These are phyloP conservation scores for Oithona nana DNA, from an alignment of 2,888 invertebrate species.

Conservation along the genomic window DNA sequence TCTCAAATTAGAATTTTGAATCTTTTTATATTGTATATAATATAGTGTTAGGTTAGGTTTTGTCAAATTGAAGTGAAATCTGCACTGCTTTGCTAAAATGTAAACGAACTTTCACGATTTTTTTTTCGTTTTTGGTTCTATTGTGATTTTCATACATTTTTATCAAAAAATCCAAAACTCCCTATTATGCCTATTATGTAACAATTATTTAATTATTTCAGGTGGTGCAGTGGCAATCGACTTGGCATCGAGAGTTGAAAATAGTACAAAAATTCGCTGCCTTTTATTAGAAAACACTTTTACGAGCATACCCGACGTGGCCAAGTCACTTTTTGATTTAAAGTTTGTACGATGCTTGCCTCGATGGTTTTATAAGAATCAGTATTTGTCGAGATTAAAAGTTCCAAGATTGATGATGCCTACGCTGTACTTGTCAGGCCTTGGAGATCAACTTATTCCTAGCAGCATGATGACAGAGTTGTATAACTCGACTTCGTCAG, in stretches of 20 bases:
- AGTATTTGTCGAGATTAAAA: constrained; percentile 39
- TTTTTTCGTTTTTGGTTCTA: no score
- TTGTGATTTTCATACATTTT: no score
- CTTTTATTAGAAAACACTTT: constrained; percentile 85
- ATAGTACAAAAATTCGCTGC: constrained; percentile 59
- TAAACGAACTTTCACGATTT: no score
- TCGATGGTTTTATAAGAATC: constrained; percentile 20
- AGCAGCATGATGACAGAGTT: constrained; percentile 71
- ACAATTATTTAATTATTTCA: constrained; percentile 22
- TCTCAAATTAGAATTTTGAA: no score
- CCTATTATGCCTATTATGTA: no score
- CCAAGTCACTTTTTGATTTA: constrained; percentile 50
- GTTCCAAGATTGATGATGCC: constrained; percentile 52
- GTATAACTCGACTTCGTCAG: constrained; percentile 50
- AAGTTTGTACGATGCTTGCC: constrained; percentile 9
- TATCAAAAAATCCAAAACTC: no score
- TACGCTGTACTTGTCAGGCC: constrained; percentile 67
- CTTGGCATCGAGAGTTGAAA: constrained; percentile 52
- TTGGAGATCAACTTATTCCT: constrained; percentile 68
- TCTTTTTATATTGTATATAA: no score
- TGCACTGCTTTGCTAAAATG: no score
- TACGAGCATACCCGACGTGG: constrained; percentile 83
- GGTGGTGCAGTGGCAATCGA: constrained; percentile 86
- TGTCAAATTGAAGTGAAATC: no score
- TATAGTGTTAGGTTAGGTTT: no score